Evolutionary conservation across 2,113 vertebrate species (phyloP).

Genomic region (Desmodus rotundus): DNA sequence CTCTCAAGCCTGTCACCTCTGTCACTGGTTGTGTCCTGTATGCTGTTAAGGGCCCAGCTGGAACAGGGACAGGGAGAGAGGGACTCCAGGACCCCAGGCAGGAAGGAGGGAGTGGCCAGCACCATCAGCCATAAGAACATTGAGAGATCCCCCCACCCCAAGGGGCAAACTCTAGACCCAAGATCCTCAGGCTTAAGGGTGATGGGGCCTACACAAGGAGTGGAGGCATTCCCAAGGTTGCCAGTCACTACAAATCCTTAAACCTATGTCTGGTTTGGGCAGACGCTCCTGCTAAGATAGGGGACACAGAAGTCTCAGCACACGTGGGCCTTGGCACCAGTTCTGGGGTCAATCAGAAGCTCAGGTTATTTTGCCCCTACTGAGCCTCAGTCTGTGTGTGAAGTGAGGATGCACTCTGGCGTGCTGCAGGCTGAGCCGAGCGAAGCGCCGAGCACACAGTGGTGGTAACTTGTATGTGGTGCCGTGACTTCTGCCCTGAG

Average conservation of each 20-base stretch:
- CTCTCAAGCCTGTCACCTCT: not conserved
- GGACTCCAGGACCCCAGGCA: not conserved
- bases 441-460: not conserved
- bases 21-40: not conserved
- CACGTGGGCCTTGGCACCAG: not conserved
- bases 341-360: not conserved
- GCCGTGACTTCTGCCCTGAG: not conserved
- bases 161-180: not conserved
- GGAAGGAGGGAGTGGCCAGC: not conserved
- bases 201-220: not conserved
- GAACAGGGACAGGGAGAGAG: not conserved
- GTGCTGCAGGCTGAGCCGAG: not conserved
- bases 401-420: not conserved
- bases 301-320: not conserved
- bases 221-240: not conserved
- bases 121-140: not conserved
- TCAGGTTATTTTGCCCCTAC: not conserved
- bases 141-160: not conserved
- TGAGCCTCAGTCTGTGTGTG: not conserved
- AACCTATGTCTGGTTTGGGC: not conserved
- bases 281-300: not conserved
- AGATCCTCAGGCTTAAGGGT: not conserved
- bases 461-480: fast-evolving
- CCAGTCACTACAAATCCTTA: not conserved
- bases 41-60: not conserved